Evolutionary conservation across 2,888 invertebrate genomes (phyloP), one percentile per base, ranked within the genome.

Genomic region (Eilema griseolum): DNA sequence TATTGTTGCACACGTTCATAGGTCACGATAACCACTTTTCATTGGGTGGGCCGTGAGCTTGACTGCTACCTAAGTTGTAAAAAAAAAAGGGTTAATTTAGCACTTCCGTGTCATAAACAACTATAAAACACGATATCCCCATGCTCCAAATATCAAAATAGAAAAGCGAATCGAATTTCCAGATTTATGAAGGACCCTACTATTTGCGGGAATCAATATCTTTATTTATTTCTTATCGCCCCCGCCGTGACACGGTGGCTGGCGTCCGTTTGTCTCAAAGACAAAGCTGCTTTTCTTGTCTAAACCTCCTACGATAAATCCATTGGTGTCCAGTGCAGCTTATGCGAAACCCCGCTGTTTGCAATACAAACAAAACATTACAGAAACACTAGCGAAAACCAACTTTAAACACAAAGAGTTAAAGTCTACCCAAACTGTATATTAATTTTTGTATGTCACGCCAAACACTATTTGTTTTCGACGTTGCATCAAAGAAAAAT

Each of bases 241-340:
- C 76, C 74, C 72, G 69, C 71, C 62, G 76, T 81, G 76, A 76
- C 83, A 78, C 70, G 80, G 79, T 77, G 82, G 85, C 86, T 72
- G 71, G 85, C 87, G 89, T 91, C 90, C 89, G 90, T 90, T 88
- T 83, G 88, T 90, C 85, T 88, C 87, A 87, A 88, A 92, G 91
- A 92, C 91, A 92, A 92, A 92, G 91, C 91, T 85, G 91, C 88
- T 91, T 91, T 86, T 84, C 88, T 88, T 89, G 90, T 91, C 89
- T 89, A 88, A 90, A 89, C 90, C 90, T 90, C 89, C 88, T 87
- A 88, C 91, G 88, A 92, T 92, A 92, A 92, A 91, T 92, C 92
- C 89, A 89, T 90, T 90, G 90, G 90, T 92, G 92, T 92, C 92
- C 91, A 85, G 85, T 85, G 91, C 92, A 92, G 92, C 91, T 90